Percentiles rank a stretch among this genome's conserved stretches.
phyloP scores from a whole-genome alignment of 2,113 vertebrate genomes.

The western clawed frog (Xenopus tropicalis) region UCB_Xtro_10.0 CM004451.2:27685501-27686000 shows the following conservation, averaged over 20 bases:
- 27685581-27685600: slow-evolving; percentile 24
- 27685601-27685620: slow-evolving; percentile 26
- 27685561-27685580: slow-evolving; percentile 16
- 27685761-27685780: slow-evolving; percentile 34
- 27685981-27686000: background rate
- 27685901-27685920: slow-evolving; percentile 8
- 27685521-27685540: slow-evolving; percentile 21
- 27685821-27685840: slow-evolving; percentile 32
- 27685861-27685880: slow-evolving; percentile 31
- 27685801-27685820: slow-evolving; percentile 30
- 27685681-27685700: slow-evolving; percentile 29
- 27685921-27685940: background rate
- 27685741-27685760: slow-evolving; percentile 30
- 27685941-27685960: background rate
- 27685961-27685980: background rate
- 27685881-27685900: slow-evolving; percentile 10
- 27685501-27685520: slow-evolving; percentile 24
- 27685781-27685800: slow-evolving; percentile 22
- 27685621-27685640: slow-evolving; percentile 24
- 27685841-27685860: slow-evolving; percentile 28
- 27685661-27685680: slow-evolving; percentile 29
- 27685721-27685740: slow-evolving; percentile 33
- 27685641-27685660: slow-evolving; percentile 34
- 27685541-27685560: slow-evolving; percentile 5
- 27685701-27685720: slow-evolving; percentile 28